Percentiles rank a stretch among this genome's conserved stretches.
Conservation (phyloP, 2,113 vertebrate genomes). For the Oncorhynchus clarkii region DNA sequence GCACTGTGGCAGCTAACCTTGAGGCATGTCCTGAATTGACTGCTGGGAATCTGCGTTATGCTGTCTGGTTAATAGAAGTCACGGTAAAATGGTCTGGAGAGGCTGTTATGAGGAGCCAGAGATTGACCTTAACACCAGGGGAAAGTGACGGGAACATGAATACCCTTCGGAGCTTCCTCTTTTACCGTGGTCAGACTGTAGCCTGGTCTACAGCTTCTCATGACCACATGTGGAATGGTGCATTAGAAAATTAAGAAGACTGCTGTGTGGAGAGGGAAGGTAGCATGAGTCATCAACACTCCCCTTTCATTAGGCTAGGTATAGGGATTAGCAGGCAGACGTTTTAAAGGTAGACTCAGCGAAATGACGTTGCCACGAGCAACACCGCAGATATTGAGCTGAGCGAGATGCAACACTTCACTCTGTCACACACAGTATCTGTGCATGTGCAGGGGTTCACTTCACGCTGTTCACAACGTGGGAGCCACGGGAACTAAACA, state of each 20-base stretch:
- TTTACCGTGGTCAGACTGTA: neutral
- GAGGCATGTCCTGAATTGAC: slow-evolving; percentile 9
- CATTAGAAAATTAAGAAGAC: neutral
- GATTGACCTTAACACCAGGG: slow-evolving; percentile 6
- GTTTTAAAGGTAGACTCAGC: too few species aligned
- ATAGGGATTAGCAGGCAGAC: neutral
- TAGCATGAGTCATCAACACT: neutral
- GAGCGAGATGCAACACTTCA: too few species aligned
- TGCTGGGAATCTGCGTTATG: slow-evolving; percentile 26
- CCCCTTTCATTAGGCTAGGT: neutral
- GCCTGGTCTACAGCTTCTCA: neutral
- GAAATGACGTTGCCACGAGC: too few species aligned
- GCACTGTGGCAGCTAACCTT: slow-evolving; percentile 2
- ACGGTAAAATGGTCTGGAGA: neutral
- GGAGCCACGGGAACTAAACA: too few species aligned
- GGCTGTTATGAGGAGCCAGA: slow-evolving; percentile 15
- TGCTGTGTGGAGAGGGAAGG: neutral
- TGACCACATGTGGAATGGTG: neutral
- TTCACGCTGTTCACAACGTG: too few species aligned
- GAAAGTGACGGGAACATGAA: neutral
- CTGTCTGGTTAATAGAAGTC: slow-evolving; percentile 2
- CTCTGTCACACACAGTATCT: too few species aligned
- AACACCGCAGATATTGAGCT: too few species aligned
- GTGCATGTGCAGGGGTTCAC: neutral
- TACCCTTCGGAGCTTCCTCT: neutral